Evolutionary conservation across 2,113 vertebrate genomes (phyloP).

Genomic region (Athene noctua): DNA sequence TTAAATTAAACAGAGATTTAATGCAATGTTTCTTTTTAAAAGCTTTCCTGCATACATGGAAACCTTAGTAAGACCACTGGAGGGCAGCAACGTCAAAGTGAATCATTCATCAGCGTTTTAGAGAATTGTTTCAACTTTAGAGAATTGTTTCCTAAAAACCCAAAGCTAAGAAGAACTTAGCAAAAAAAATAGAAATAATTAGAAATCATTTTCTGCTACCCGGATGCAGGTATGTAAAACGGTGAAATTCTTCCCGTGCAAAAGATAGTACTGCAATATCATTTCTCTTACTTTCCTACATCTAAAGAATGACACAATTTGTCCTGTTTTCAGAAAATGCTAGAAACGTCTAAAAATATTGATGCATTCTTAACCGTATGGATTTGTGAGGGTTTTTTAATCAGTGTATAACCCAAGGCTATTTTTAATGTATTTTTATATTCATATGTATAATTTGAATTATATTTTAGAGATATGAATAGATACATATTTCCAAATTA

Average conservation of each 20-base stretch:
- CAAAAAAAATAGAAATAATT: neutral
- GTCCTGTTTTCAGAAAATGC: neutral
- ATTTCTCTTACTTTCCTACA: neutral
- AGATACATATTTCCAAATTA: neutral
- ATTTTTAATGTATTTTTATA: neutral
- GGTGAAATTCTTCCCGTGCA: neutral
- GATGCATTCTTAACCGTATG: neutral
- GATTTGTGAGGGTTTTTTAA: fast-evolving
- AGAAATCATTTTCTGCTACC: neutral
- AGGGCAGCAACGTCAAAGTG: constrained; percentile 55
- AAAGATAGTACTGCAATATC: neutral
- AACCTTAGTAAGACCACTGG: neutral
- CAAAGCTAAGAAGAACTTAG: neutral
- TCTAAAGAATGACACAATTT: neutral
- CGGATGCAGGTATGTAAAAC: neutral
- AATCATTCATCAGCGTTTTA: neutral
- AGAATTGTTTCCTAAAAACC: fast-evolving
- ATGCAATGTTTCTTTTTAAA: neutral
- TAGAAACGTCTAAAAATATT: neutral
- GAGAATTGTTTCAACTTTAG: fast-evolving
- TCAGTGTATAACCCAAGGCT: neutral
- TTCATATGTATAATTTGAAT: neutral
- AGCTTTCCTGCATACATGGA: neutral
- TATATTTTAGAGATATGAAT: neutral
- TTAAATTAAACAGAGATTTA: neutral